Conservation (phyloP, 2,113 vertebrate species). For the Salvelinus alpinus region DNA sequence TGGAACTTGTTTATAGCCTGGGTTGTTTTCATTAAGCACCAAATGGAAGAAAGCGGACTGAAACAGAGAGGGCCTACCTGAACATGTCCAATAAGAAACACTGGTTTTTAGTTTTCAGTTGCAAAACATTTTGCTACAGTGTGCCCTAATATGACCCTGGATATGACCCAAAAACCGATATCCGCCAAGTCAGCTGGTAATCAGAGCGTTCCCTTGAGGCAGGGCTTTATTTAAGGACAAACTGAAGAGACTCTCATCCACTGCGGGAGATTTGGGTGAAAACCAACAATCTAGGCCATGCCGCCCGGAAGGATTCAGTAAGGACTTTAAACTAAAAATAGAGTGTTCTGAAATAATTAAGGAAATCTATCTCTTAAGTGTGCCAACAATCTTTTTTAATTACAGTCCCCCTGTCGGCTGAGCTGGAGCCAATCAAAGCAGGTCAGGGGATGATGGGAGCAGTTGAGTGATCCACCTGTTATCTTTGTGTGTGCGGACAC, state of each 20-base stretch:
- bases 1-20: neutral
- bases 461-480: constrained; percentile 11
- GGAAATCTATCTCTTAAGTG: constrained; percentile 53
- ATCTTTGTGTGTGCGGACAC: constrained; percentile 17
- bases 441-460: constrained; percentile 23
- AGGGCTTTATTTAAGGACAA: constrained; percentile 51
- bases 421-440: constrained; percentile 35
- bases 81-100: too few relatives aligned
- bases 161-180: too few relatives aligned
- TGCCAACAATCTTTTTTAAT: constrained; percentile 52
- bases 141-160: too few relatives aligned
- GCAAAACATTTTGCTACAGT: too few relatives aligned
- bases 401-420: constrained; percentile 33
- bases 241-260: constrained; percentile 25
- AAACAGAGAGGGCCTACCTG: too few relatives aligned
- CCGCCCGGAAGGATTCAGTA: constrained; percentile 43
- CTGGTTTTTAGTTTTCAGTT: too few relatives aligned
- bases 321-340: constrained; percentile 47
- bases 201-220: constrained; percentile 2
- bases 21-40: too few relatives aligned
- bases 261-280: constrained; percentile 60
- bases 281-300: constrained; percentile 59
- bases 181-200: constrained; percentile 10
- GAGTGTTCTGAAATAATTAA: constrained; percentile 51
- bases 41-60: too few relatives aligned